A percentile compares a stretch with the other conserved stretches of the same genome.
These are phyloP conservation scores for Pyrgilauda ruficollis DNA, from an alignment of 2,113 vertebrate species.

Conservation along the genomic window DNA sequence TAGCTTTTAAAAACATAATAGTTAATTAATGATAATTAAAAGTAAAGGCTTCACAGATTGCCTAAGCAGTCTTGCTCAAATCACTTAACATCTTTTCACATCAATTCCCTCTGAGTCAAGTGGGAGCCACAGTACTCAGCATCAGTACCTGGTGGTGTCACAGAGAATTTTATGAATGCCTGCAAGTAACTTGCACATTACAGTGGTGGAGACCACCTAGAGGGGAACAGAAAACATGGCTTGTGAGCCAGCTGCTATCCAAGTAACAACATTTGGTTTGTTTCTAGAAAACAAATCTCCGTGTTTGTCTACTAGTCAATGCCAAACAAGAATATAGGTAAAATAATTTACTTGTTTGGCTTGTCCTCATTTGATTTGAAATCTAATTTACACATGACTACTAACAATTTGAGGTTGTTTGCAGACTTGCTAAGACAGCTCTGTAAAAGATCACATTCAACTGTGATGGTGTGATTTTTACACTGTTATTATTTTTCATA, in stretches of 20 bases:
- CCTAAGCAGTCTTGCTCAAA: background rate
- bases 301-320: background rate
- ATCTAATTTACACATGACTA: background rate
- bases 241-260: background rate
- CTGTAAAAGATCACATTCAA: background rate
- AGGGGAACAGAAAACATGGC: background rate
- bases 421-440: background rate
- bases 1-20: background rate
- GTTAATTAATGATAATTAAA: background rate
- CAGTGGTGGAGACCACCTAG: background rate
- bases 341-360: background rate
- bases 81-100: background rate
- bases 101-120: background rate
- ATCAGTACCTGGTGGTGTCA: background rate
- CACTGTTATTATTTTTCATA: background rate
- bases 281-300: background rate
- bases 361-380: background rate
- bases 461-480: background rate
- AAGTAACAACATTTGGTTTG: background rate
- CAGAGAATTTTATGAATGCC: background rate
- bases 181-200: background rate
- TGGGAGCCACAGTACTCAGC: background rate
- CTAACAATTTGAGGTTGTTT: background rate
- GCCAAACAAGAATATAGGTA: background rate
- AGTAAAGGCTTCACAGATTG: background rate